Evolutionary conservation across 1,140 invertebrate genomes (phyloP).

Genomic region (Tetranychus urticae): DNA sequence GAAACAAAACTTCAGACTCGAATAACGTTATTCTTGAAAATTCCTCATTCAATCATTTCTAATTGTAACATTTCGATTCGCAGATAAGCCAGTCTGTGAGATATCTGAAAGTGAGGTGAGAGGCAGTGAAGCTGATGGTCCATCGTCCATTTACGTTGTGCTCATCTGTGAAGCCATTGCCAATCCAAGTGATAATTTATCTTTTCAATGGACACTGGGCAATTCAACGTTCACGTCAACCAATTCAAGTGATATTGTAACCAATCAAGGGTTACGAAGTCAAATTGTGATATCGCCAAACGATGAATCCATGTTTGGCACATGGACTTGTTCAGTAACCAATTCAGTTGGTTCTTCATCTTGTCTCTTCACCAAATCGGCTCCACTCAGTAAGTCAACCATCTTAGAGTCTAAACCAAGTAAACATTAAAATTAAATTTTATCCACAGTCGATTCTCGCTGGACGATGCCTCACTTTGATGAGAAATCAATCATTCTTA

Average conservation of each 20-base stretch:
- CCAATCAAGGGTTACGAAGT: neutral
- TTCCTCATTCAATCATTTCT: no score
- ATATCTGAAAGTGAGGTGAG: slow-evolving; percentile 46
- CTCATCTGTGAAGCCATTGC: slow-evolving; percentile 52
- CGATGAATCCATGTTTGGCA: slow-evolving; percentile 32
- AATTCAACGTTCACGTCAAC: slow-evolving; percentile 24
- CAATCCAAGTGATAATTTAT: slow-evolving; percentile 46
- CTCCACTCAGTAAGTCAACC: neutral
- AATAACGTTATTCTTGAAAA: no score
- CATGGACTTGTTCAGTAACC: slow-evolving; percentile 56
- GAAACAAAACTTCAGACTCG: no score
- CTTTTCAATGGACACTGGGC: slow-evolving; percentile 56
- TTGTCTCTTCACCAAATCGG: neutral
- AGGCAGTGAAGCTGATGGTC: neutral
- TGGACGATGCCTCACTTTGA: slow-evolving; percentile 2
- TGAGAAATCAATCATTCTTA: slow-evolving; percentile 6
- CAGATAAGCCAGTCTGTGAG: slow-evolving; percentile 58
- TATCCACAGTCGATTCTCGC: neutral
- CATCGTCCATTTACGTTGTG: slow-evolving; percentile 24
- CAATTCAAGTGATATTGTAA: slow-evolving; percentile 27
- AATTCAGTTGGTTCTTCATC: slow-evolving; percentile 48
- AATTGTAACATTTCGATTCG: slow-evolving; percentile 10
- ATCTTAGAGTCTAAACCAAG: neutral
- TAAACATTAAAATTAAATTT: no score
- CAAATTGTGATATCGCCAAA: neutral